A percentile compares a stretch with the other conserved stretches of the same genome.
phyloP scores from a whole-genome alignment of 2,113 vertebrate species.

The Martes martes region DNA sequence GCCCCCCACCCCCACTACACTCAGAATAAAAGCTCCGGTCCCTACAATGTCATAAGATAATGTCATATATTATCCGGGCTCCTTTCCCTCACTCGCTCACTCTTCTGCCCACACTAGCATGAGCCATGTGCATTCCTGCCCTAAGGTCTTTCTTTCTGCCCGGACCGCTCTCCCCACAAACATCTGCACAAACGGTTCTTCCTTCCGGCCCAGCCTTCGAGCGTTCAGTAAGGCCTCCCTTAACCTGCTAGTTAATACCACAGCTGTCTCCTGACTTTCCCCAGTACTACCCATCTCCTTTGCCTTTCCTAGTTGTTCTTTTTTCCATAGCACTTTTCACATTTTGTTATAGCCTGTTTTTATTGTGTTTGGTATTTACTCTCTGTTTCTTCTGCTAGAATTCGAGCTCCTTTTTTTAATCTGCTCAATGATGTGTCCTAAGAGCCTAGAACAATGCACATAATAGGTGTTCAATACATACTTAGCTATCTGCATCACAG shows the following conservation, averaged over 20 bases:
- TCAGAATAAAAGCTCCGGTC: not conserved
- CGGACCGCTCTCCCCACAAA: not conserved
- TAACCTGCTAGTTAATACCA: too few relatives aligned
- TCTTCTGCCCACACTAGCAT: not conserved
- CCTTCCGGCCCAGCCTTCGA: not conserved
- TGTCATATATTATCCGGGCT: not conserved
- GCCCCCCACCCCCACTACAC: not conserved
- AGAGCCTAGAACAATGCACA: not conserved
- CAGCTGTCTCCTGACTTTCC: not conserved
- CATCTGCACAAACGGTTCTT: not conserved
- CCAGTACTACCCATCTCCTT: not conserved
- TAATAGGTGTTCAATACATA: not conserved
- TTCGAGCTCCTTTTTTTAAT: not conserved
- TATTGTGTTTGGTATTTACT: not conserved
- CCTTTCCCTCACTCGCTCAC: not conserved
- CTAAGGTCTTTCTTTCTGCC: not conserved
- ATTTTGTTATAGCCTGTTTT: not conserved
- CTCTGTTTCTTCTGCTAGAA: not conserved
- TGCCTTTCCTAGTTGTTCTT: not conserved
- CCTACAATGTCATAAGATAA: not conserved
- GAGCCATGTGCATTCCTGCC: rapidly evolving
- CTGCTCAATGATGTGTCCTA: not conserved
- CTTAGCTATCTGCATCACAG: not conserved
- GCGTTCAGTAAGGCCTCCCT: not conserved
- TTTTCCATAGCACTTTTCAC: not conserved